Evolutionary conservation across 2,888 invertebrate genomes (phyloP), one percentile per base, ranked within the genome.

Genomic region (Helicoverpa assulta): DNA sequence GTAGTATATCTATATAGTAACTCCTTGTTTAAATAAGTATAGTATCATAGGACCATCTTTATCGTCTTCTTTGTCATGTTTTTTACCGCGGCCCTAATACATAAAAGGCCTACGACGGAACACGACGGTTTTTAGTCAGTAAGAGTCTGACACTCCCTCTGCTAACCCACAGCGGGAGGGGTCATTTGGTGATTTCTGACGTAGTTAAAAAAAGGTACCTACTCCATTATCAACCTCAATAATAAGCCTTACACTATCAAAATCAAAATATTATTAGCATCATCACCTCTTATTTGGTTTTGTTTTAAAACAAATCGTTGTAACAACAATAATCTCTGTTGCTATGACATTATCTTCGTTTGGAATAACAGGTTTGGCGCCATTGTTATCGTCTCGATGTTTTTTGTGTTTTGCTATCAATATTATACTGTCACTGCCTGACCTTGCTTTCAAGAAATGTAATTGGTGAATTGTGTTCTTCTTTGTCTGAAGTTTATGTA

Each of bases 281-380:
- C 72, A 68, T 53, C 21, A 29, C 54, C 21, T 68, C 16, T 16
- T n/a, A 50, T 67, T 57, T 26, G 51, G 12, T 66, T 47, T 29
- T 53, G 59, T 52, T 12, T 47, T 59, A n/a, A 16, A 12, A 18
- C 26, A 37, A 56, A 60, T 67, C 26, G 43, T 55, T 40, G 55
- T 14, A 55, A 76, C 37, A 51, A 69, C 18, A 58, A 73, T n/a
- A 50, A 53, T 53, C 59, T 60, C 10, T 0, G n/a, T 76, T 78
- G 54, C 76, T 65, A 78, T 55, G 64, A 72, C 6, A 29, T 73
- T 78, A 73, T 78, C 64, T 12, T 12, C 47, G 47, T 64, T 77
- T 40, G n/a, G n/a, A 43, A 65, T 19, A 75, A 76, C 55, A 67
- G 55, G 62, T 67, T 63, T 63, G 60, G 73, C 78, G 69, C 78